phyloP scores from a whole-genome alignment of 2,888 invertebrate species.

The Nephrocerus scutellatus region DNA sequence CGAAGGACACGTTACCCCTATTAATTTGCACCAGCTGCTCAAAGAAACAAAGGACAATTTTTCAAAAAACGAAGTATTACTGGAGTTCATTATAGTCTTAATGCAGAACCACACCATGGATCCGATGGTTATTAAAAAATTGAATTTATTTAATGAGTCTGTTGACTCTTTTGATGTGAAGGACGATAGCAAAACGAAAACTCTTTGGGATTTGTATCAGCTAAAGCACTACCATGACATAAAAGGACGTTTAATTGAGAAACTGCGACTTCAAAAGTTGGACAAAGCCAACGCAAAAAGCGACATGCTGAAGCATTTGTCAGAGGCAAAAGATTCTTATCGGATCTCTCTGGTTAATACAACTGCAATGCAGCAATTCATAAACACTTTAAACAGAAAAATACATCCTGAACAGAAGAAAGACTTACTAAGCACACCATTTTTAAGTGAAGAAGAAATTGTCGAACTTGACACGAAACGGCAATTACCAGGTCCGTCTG shows the following conservation, averaged over 20 bases:
- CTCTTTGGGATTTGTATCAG: constrained; percentile 37
- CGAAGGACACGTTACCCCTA: constrained; percentile 27
- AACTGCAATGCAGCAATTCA: constrained; percentile 37
- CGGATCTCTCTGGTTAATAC: constrained; percentile 29
- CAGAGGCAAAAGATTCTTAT: constrained; percentile 16
- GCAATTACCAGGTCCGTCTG: no score
- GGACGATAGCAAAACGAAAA: constrained; percentile 31
- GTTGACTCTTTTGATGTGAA: constrained; percentile 25
- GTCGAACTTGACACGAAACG: no score
- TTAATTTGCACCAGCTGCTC: constrained; percentile 34
- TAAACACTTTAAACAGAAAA: constrained; percentile 29
- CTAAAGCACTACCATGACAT: constrained; percentile 32
- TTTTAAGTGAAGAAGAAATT: constrained; percentile 31
- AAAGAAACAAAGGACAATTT: constrained; percentile 27
- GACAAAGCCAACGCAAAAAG: constrained; percentile 15
- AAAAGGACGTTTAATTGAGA: constrained; percentile 30
- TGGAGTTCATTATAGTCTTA: constrained; percentile 29
- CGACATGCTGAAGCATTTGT: constrained; percentile 18
- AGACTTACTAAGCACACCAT: constrained; percentile 17
- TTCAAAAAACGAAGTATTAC: constrained; percentile 21
- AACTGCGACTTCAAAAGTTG: constrained; percentile 27
- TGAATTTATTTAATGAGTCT: constrained; percentile 31
- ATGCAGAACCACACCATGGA: constrained; percentile 36
- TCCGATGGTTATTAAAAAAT: constrained; percentile 32
- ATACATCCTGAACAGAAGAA: constrained; percentile 27